A percentile compares a stretch with the other conserved stretches of the same genome.
phyloP scores from a whole-genome alignment of 1,140 invertebrate species.

The Brachionus manjavacas region DNA sequence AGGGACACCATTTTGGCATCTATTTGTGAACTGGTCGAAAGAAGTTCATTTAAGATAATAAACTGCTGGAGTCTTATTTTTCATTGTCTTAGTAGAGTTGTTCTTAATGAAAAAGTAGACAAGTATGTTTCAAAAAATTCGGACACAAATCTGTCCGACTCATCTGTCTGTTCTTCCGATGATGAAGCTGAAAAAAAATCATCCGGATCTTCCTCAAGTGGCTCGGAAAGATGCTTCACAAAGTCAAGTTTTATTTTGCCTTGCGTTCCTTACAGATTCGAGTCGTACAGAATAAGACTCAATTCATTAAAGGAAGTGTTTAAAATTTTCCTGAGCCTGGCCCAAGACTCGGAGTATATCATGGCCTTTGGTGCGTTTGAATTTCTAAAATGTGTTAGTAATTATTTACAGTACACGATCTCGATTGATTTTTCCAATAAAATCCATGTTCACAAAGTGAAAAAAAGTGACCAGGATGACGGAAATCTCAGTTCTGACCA shows the following conservation, averaged over 20 bases:
- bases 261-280: not conserved
- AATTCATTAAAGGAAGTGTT: not conserved
- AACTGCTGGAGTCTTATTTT: not conserved
- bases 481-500: not conserved
- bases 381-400: conserved; percentile 20
- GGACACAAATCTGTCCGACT: not conserved
- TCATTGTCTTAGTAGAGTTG: not conserved
- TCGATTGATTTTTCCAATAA: not conserved
- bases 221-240: not conserved
- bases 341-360: not conserved
- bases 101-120: not conserved
- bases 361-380: not conserved
- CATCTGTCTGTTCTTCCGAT: not conserved
- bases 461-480: not conserved
- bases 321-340: not conserved
- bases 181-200: not conserved
- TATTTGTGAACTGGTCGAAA: conserved; percentile 10
- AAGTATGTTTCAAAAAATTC: not conserved
- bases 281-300: not conserved
- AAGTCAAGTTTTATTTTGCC: not conserved
- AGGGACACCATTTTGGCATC: not conserved
- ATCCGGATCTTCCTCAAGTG: not conserved
- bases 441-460: not conserved
- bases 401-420: not conserved
- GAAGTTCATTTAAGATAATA: not conserved